Conservation (phyloP, 2,113 vertebrate species). For the Ellobius talpinus region DNA sequence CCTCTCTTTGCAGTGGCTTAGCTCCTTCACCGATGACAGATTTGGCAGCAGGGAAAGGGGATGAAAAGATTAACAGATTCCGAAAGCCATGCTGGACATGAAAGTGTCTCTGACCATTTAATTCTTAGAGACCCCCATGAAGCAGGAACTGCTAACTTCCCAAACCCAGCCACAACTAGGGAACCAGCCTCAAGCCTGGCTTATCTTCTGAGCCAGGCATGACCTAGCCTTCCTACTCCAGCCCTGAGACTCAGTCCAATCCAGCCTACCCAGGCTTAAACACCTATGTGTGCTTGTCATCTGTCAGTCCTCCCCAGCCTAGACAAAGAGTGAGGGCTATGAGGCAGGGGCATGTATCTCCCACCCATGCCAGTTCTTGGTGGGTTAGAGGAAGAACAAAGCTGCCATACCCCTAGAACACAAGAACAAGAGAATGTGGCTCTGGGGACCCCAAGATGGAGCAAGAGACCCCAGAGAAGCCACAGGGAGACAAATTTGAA, state of each 20-base stretch:
- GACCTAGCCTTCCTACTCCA: not conserved
- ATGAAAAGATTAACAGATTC: not conserved
- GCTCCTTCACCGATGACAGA: constrained; percentile 52
- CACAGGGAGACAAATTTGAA: not conserved
- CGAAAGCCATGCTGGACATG: not conserved
- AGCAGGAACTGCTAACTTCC: not conserved
- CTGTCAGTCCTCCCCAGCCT: not conserved
- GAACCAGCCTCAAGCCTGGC: not conserved
- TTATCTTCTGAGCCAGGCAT: not conserved
- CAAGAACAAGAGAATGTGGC: not conserved
- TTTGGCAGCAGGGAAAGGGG: not conserved
- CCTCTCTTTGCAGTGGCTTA: constrained; percentile 59
- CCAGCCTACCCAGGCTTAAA: constrained; percentile 29
- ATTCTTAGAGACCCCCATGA: not conserved
- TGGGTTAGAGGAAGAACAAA: not conserved
- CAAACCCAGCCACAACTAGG: not conserved
- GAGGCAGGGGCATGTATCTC: not conserved
- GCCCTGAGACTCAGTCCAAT: not conserved
- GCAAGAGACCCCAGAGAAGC: not conserved
- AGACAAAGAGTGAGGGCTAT: not conserved
- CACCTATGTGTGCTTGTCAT: not conserved
- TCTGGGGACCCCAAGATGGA: not conserved
- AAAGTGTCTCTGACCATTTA: constrained; percentile 45
- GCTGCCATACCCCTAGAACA: fast-evolving
- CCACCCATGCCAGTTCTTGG: not conserved